These are phyloP conservation scores for Cettia cetti DNA, from an alignment of 2,113 vertebrate genomes.

Conservation along the genomic window DNA sequence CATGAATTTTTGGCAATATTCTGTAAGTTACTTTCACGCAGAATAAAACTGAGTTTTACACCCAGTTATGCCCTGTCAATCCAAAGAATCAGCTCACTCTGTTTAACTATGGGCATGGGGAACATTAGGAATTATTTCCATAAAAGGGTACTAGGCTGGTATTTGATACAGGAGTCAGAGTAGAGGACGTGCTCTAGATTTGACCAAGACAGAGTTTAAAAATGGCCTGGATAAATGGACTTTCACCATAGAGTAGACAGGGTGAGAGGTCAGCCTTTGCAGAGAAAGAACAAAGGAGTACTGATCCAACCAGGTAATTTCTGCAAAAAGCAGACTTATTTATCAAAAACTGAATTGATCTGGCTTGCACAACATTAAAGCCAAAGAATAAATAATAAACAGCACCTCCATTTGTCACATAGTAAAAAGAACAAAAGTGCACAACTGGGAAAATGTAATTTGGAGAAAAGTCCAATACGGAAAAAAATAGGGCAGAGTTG, in stretches of 20 bases:
- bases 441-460: conserved; percentile 54
- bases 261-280: conserved; percentile 46
- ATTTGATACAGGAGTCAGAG: conserved; percentile 1
- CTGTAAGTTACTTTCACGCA: neutral
- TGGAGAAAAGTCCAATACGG: neutral
- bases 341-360: conserved; percentile 58
- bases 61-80: neutral
- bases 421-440: conserved; percentile 37
- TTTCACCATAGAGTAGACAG: conserved; percentile 24
- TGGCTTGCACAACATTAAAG: conserved; percentile 44
- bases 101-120: neutral
- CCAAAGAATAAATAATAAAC: conserved; percentile 63
- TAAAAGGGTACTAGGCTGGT: neutral
- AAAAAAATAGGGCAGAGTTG: conserved; percentile 43
- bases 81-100: neutral
- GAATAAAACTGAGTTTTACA: neutral
- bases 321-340: conserved; percentile 52
- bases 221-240: conserved; percentile 39
- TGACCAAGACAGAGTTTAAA: conserved; percentile 36
- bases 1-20: neutral
- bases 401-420: conserved; percentile 56
- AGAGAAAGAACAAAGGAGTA: conserved; percentile 28
- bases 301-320: conserved; percentile 55
- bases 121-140: conserved; percentile 7
- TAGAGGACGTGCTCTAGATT: conserved; percentile 9